Percentiles rank a stretch among this genome's conserved stretches.
Evolutionary conservation across 1,140 invertebrate genomes (phyloP).

Genomic region (Choristoneura fumiferana): DNA sequence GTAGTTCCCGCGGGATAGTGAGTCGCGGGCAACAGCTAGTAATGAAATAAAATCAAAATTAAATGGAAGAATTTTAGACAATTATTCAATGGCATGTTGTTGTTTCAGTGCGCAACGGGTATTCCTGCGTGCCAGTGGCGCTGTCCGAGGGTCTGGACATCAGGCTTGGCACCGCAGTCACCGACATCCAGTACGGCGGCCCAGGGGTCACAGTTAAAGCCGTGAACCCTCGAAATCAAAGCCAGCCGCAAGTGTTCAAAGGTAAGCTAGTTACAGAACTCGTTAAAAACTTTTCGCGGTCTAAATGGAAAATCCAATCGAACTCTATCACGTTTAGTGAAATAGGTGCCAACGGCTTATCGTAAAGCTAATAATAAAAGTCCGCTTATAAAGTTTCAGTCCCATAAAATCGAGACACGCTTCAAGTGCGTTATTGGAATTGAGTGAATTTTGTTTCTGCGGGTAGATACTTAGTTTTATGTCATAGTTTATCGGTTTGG

Average conservation of each 20-base stretch:
- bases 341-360: not conserved
- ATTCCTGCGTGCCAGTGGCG: conserved; percentile 97
- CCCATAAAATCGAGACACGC: not conserved
- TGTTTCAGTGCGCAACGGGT: conserved; percentile 95
- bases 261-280: conserved; percentile 36
- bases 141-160: conserved; percentile 96
- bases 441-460: too few species aligned
- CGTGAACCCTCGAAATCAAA: conserved; percentile 84
- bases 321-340: not conserved
- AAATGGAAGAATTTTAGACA: too few species aligned
- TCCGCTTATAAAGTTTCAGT: conserved; percentile 6
- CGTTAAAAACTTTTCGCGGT: conserved; percentile 27
- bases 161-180: conserved; percentile 92
- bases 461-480: not conserved
- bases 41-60: too few species aligned
- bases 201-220: conserved; percentile 90
- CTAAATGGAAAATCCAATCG: conserved; percentile 39
- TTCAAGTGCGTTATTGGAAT: not conserved
- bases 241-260: conserved; percentile 59
- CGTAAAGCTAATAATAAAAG: conserved; percentile 2
- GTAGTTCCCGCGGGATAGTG: too few species aligned
- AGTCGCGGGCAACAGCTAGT: too few species aligned
- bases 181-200: conserved; percentile 89
- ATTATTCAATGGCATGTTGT: conserved; percentile 25
- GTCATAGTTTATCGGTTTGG: not conserved